phyloP scores from a whole-genome alignment of 2,113 vertebrate species.

The Halichoeres trimaculatus region DNA sequence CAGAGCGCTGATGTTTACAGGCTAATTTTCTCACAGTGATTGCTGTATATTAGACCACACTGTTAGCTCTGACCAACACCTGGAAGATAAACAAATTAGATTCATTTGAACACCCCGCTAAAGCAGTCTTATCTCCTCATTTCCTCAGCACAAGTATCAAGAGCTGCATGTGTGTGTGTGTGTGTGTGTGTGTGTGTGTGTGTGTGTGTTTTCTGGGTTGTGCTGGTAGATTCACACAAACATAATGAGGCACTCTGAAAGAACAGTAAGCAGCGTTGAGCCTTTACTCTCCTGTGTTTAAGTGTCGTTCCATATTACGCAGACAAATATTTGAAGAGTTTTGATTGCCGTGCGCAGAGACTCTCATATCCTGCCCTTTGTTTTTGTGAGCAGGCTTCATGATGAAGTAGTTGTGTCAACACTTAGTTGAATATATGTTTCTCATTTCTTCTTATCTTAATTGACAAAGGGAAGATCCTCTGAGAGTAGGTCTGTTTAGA shows the following conservation, averaged over 20 bases:
- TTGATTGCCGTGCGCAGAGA: conserved; percentile 10
- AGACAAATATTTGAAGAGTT: conserved; percentile 37
- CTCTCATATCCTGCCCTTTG: conserved; percentile 25
- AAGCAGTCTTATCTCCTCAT: conserved; percentile 4
- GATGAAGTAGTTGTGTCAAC: conserved; percentile 52
- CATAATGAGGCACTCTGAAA: neutral
- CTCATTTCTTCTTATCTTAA: conserved; percentile 34
- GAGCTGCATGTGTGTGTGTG: conserved; percentile 13
- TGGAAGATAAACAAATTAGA: too few relatives aligned
- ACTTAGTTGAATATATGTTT: conserved; percentile 47
- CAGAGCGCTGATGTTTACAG: too few relatives aligned
- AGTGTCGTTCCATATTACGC: neutral
- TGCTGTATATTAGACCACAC: too few relatives aligned
- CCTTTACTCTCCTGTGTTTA: neutral
- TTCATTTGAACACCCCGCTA: too few relatives aligned
- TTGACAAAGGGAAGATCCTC: conserved; percentile 20
- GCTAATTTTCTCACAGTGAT: too few relatives aligned
- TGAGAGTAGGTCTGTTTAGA: neutral
- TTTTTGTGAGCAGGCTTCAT: conserved; percentile 24
- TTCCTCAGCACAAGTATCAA: too few relatives aligned
- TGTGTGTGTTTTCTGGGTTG: neutral
- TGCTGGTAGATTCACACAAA: neutral
- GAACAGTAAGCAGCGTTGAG: neutral
- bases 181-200: conserved; percentile 7
- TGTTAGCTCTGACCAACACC: too few relatives aligned